Evolutionary conservation across 2,888 invertebrate species (phyloP).

Genomic region (Calliphora vomitoria): DNA sequence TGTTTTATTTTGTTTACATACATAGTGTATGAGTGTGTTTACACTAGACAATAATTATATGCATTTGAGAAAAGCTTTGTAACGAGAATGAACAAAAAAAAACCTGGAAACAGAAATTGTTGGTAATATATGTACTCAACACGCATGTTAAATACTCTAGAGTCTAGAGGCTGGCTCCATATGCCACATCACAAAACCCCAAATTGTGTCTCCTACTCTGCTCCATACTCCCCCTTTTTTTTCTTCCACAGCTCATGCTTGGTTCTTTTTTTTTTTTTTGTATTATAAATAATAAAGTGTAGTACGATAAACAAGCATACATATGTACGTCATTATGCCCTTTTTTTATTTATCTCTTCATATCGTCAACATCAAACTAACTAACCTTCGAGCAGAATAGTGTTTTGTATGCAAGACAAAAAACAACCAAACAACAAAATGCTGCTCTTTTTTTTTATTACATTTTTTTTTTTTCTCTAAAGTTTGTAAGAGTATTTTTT

Average conservation of each 20-base stretch:
- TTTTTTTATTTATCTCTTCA: conserved; percentile 60
- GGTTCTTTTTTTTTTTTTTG: not conserved
- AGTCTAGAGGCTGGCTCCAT: conserved; percentile 29
- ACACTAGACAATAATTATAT: conserved; percentile 15
- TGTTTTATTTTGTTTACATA: not conserved
- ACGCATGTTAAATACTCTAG: conserved; percentile 47
- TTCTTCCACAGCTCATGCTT: not conserved
- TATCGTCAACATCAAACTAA: conserved; percentile 58
- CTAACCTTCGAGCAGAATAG: conserved; percentile 53
- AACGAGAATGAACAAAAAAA: not conserved
- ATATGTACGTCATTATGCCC: conserved; percentile 45
- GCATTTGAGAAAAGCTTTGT: conserved; percentile 32
- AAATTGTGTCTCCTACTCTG: not conserved
- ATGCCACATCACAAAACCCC: not conserved
- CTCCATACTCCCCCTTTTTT: not conserved
- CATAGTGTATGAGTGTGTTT: not conserved
- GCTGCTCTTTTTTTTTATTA: conserved; percentile 34
- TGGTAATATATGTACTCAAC: conserved; percentile 23
- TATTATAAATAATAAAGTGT: conserved; percentile 25
- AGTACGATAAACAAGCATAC: conserved; percentile 8
- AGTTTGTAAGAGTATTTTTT: not conserved
- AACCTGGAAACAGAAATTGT: conserved; percentile 21
- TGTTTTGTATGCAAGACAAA: conserved; percentile 19
- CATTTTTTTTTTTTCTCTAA: conserved; percentile 7
- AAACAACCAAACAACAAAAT: conserved; percentile 2